These are phyloP conservation scores for Egretta garzetta DNA, from an alignment of 2,113 vertebrate species.

Conservation along the genomic window DNA sequence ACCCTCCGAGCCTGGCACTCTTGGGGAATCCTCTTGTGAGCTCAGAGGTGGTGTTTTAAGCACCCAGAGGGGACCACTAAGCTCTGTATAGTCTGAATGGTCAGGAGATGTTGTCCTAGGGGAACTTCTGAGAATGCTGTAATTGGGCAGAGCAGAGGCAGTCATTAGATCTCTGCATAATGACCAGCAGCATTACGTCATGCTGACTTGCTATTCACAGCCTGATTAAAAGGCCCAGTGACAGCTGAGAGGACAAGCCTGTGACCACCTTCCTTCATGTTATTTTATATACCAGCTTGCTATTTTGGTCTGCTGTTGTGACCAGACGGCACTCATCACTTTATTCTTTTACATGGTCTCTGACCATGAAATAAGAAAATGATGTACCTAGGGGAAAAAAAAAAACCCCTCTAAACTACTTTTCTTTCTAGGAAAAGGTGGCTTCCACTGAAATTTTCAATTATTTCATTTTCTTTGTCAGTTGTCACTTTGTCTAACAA, in stretches of 20 bases:
- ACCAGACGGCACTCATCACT: not conserved
- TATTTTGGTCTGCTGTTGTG: not conserved
- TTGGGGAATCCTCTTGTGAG: not conserved
- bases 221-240: conserved; percentile 4
- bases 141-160: not conserved
- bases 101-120: not conserved
- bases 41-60: not conserved
- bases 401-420: not conserved
- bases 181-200: not conserved
- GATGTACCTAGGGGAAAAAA: not conserved
- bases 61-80: not conserved
- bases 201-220: conserved; percentile 27
- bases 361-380: not conserved
- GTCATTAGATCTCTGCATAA: conserved; percentile 17
- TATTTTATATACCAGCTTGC: not conserved
- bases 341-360: not conserved
- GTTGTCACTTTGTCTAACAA: not conserved
- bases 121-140: not conserved
- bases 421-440: not conserved
- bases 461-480: not conserved
- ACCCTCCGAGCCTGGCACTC: not conserved
- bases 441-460: not conserved
- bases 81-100: not conserved
- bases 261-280: not conserved
- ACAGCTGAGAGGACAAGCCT: not conserved